phyloP scores from a whole-genome alignment of 1,140 invertebrate genomes.

The Orius laevigatus region DNA sequence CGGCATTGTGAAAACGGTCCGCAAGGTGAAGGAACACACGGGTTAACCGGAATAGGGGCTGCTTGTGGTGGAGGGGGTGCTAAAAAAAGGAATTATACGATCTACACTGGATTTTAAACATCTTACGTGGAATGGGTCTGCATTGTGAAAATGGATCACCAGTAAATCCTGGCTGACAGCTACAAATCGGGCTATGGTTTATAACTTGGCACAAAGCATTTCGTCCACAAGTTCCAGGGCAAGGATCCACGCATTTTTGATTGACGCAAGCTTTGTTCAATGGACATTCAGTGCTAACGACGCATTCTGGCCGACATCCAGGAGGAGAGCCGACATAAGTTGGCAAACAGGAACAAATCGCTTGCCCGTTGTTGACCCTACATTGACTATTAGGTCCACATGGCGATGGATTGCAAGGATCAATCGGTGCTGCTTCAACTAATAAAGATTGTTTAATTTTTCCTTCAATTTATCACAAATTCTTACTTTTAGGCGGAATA shows the following conservation, averaged over 20 bases:
- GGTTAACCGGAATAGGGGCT: conserved; percentile 28
- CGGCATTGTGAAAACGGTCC: conserved; percentile 44
- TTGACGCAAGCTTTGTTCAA: conserved; percentile 42
- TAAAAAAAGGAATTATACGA: conserved; percentile 17
- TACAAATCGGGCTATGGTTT: conserved; percentile 39
- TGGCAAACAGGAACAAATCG: conserved; percentile 40
- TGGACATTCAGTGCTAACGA: conserved; percentile 43
- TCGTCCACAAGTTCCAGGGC: conserved; percentile 31
- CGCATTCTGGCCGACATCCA: conserved; percentile 46
- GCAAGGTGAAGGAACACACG: conserved; percentile 54
- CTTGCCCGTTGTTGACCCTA: conserved; percentile 34
- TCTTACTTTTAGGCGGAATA: conserved; percentile 21
- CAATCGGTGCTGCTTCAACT: conserved; percentile 17
- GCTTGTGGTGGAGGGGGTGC: conserved; percentile 15
- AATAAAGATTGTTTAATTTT: background rate
- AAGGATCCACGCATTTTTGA: conserved; percentile 38
- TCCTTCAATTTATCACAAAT: too few relatives aligned
- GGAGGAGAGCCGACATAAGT: conserved; percentile 39
- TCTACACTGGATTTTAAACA: background rate
- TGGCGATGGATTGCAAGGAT: conserved; percentile 42
- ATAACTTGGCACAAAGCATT: conserved; percentile 34
- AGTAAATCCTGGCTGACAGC: conserved; percentile 30
- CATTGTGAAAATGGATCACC: conserved; percentile 41
- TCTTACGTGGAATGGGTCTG: conserved; percentile 29
- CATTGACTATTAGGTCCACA: conserved; percentile 45